Evolutionary conservation across 2,888 invertebrate genomes (phyloP), one percentile per base, ranked within the genome.

Genomic region (Cheilosia impressa): DNA sequence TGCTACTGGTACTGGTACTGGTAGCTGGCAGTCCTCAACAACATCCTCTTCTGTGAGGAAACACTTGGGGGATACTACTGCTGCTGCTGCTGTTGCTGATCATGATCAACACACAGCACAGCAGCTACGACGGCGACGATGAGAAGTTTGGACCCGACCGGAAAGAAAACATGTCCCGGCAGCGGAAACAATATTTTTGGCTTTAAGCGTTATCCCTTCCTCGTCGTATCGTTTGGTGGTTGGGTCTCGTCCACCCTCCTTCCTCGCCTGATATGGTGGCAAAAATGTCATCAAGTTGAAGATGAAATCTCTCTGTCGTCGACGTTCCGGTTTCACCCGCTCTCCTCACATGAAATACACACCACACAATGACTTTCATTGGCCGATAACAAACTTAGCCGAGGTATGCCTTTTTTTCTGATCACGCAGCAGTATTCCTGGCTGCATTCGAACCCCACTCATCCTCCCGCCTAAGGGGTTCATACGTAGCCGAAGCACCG

Each of bases 171-270:
- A 85, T 85, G 84, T 85, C 79, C 76, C 80, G 84, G 76, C 76
- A 85, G 62, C 84, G 84, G 84, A 85, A 85, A 85, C 84, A 85
- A 85, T 85, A 85, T 85, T 85, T 85, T 85, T 85, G 80, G 80
- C 80, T 80, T 84, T 85, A 76, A 85, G 80, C 80, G 71, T 76
- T 85, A 85, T 85, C 84, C 84, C 80, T 62, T 72, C 41, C 57
- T 66, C 43, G 69, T 73, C 57, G 69, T 72, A 45, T 52, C 58
- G 41, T 38, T 68, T 24, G 50, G 38, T 62, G 66, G 66, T 73
- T 66, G 43, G 55, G 45, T 47, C 31, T 47, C 38, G 19, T 31
- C 55, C 6, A 10, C 38, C 9, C 9, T 10, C 38, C 43, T 2
- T 31, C 31, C 31, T 31, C 31, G 31, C 9, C 31, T 66, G 27